A percentile compares a stretch with the other conserved stretches of the same genome.
These are phyloP conservation scores for Drosophila kohkoa DNA, from an alignment of 1,140 invertebrate species.

Conservation along the genomic window DNA sequence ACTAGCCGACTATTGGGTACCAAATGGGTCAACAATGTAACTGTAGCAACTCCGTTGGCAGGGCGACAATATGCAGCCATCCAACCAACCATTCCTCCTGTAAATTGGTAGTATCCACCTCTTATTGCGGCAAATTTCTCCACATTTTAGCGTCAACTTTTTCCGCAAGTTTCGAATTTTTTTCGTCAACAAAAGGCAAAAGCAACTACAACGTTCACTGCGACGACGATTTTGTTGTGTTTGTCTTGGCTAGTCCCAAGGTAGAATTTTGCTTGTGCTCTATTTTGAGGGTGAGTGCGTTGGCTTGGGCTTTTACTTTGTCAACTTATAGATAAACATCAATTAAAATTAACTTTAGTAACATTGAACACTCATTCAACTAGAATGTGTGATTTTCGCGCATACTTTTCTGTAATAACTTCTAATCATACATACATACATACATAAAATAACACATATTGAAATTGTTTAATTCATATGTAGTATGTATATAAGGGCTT, in stretches of 20 bases:
- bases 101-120: conserved; percentile 47
- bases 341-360: too few species aligned
- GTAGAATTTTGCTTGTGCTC: conserved; percentile 38
- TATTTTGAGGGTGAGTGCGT: conserved; percentile 1
- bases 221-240: conserved; percentile 61
- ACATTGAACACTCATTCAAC: too few species aligned
- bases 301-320: conserved; percentile 1
- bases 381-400: too few species aligned
- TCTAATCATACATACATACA: too few species aligned
- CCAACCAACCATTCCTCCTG: conserved; percentile 18
- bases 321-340: too few species aligned
- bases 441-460: too few species aligned
- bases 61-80: conserved; percentile 24
- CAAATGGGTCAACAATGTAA: conserved; percentile 75
- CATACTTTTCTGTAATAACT: too few species aligned
- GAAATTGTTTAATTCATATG: too few species aligned
- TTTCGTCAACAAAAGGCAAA: conserved; percentile 78
- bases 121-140: conserved; percentile 77
- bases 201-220: conserved; percentile 54
- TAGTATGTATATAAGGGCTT: background rate
- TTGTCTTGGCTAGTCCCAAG: conserved; percentile 74
- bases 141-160: conserved; percentile 82
- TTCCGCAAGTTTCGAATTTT: conserved; percentile 77
- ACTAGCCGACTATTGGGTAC: conserved; percentile 62
- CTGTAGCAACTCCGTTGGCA: conserved; percentile 29